Evolutionary conservation across 1,140 invertebrate species (phyloP), one percentile per base, ranked within the genome.

Genomic region (Globodera rostochiensis): DNA sequence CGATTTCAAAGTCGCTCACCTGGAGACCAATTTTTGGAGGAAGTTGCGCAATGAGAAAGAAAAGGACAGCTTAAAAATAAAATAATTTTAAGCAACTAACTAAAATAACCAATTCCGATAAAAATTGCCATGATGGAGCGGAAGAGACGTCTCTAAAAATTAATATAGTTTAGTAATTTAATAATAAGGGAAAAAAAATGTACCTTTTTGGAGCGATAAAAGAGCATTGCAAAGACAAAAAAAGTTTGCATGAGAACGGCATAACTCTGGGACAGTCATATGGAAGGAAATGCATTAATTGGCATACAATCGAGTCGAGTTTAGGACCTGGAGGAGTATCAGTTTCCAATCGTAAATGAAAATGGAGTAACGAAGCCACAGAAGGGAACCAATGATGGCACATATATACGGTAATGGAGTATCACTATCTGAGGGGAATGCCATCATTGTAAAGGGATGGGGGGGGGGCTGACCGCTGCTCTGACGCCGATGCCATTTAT

Each of bases 331-430:
- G 5, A 88, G 79, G 5, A 88, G 76, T 25, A 88, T 84, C 25
- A 88, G 64, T 81, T 88, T 88, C n/a, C 82, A 53, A 64, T 88
- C 87, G 6, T 76, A 74, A 19, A 88, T 88, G 73, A 89, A 88
- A 53, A 88, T 78, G 25, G 87, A 82, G 69, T 88, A 88, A 60
- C 87, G 76, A 5, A 89, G 77, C 87, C 87, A 88, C 25, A 88
- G 53, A 7, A 79, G 9, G 13, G 88, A 87, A 8, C 86, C 82
- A 74, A 86, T 67, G 15, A 86, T 76, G 21, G 84, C 87, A 81
- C 86, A 88, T 19, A 88, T 77, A 47, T 88, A 88, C 0, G 87
- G 87, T n/a, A 88, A 71, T 8, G 84, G 71, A 13, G 87, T 88
- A 64, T 88, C 87, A 64, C 77, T 80, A 75, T 88, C 87, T 53